Conservation (phyloP, 37 sponge, comb jelly and placozoan species). For the Cliona cf. orientalis region DNA sequence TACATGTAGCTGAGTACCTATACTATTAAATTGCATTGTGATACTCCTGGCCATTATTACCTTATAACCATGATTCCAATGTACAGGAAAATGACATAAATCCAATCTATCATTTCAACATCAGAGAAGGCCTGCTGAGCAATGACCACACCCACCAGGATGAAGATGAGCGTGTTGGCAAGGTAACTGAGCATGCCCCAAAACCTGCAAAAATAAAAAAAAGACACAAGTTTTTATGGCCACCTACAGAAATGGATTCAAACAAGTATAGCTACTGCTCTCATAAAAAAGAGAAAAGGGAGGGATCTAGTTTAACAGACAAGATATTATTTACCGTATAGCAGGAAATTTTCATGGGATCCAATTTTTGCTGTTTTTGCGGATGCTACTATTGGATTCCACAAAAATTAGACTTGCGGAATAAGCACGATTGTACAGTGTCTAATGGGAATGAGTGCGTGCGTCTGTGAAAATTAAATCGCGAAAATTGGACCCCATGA, state of each 20-base stretch:
- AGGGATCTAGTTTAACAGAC: neutral
- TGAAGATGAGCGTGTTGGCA: conserved; percentile 92
- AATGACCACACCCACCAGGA: conserved; percentile 91
- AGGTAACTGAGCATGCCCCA: conserved; percentile 94
- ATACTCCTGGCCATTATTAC: conserved; percentile 20
- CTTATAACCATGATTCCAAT: conserved; percentile 78
- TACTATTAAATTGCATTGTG: too few species aligned
- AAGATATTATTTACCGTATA: conserved; percentile 4
- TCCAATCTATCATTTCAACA: conserved; percentile 73
- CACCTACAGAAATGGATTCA: too few species aligned
- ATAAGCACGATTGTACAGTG: too few species aligned
- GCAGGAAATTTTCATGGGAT: conserved; percentile 10
- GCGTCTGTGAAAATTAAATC: too few species aligned
- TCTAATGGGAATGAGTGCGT: too few species aligned
- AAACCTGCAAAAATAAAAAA: conserved; percentile 79
- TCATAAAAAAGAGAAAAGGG: too few species aligned
- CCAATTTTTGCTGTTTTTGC: neutral
- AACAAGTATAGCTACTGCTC: too few species aligned
- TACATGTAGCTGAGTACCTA: too few species aligned
- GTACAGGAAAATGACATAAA: conserved; percentile 79
- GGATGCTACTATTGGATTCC: too few species aligned
- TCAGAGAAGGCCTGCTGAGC: conserved; percentile 69
- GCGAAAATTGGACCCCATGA: too few species aligned
- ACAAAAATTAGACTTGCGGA: neutral
- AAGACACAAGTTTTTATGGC: too few species aligned